Evolutionary conservation across 1,140 invertebrate genomes (phyloP).

Genomic region (Hormaphis cornu): DNA sequence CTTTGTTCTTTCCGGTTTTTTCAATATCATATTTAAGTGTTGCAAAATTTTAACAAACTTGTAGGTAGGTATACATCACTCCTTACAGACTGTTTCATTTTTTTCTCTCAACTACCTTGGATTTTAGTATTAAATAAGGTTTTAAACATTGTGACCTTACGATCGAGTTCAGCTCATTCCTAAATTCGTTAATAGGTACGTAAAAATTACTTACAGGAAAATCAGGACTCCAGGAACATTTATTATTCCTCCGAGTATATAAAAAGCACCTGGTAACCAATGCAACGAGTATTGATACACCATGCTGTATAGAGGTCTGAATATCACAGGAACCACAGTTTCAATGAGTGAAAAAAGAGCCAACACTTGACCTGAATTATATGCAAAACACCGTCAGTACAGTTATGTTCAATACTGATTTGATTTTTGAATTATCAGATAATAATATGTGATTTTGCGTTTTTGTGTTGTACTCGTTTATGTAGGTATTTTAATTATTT

Average conservation of each 20-base stretch:
- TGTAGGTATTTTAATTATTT: not conserved
- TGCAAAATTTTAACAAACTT: not conserved
- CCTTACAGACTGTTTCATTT: not conserved
- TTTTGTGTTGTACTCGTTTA: not conserved
- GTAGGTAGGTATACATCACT: not conserved
- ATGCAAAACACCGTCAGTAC: not conserved
- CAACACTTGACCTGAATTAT: not conserved
- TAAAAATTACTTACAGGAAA: not conserved
- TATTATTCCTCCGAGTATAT: not conserved
- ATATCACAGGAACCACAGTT: not conserved
- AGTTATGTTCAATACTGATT: not conserved
- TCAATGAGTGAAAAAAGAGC: constrained; percentile 2
- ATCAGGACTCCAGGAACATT: not conserved
- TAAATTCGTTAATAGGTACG: no score
- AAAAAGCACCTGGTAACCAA: not conserved
- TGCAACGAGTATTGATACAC: not conserved
- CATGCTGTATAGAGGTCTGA: not conserved
- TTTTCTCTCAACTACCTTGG: not conserved
- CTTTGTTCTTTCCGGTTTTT: no score
- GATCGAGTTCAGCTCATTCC: no score
- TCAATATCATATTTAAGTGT: not conserved
- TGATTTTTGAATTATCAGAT: not conserved
- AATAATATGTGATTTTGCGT: not conserved
- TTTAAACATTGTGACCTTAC: no score
- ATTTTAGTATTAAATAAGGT: not conserved